A percentile compares a stretch with the other conserved stretches of the same genome.
Evolutionary conservation across 2,113 vertebrate genomes (phyloP).

Genomic region (Microcebus ravelobensis): DNA sequence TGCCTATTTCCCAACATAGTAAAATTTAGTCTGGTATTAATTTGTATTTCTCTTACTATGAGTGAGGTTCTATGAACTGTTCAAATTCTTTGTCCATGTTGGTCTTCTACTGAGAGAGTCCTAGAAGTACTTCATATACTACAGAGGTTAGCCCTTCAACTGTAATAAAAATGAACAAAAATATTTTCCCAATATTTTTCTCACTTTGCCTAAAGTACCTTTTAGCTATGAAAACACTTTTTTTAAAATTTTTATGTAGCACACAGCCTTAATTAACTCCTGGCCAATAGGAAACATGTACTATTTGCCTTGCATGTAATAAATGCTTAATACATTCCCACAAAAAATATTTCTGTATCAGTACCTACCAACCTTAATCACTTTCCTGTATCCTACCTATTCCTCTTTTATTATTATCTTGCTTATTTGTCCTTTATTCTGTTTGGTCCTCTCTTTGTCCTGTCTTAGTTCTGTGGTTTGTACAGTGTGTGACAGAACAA

Average conservation of each 20-base stretch:
- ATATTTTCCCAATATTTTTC: not conserved
- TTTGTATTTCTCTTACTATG: not conserved
- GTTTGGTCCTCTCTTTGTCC: not conserved
- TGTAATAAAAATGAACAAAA: not conserved
- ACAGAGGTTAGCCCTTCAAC: not conserved
- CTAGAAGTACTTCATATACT: not conserved
- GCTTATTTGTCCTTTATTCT: not conserved
- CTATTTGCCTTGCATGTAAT: not conserved
- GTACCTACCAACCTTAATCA: not conserved
- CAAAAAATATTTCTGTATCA: not conserved
- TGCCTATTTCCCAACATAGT: not conserved
- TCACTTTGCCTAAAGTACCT: not conserved
- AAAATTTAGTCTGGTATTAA: not conserved
- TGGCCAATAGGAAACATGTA: not conserved
- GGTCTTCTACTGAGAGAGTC: constrained; percentile 20
- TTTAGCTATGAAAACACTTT: not conserved
- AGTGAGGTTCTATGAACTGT: not conserved
- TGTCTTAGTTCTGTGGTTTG: not conserved
- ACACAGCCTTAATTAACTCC: not conserved
- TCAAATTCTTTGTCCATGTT: not conserved
- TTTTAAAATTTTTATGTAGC: not conserved
- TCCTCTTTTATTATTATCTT: not conserved
- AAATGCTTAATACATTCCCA: not conserved
- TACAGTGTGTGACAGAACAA: not conserved
- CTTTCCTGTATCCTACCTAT: not conserved